A percentile compares a stretch with the other conserved stretches of the same genome.
These are phyloP conservation scores for Lophura nycthemera DNA, from an alignment of 2,113 vertebrate species.

Conservation along the genomic window DNA sequence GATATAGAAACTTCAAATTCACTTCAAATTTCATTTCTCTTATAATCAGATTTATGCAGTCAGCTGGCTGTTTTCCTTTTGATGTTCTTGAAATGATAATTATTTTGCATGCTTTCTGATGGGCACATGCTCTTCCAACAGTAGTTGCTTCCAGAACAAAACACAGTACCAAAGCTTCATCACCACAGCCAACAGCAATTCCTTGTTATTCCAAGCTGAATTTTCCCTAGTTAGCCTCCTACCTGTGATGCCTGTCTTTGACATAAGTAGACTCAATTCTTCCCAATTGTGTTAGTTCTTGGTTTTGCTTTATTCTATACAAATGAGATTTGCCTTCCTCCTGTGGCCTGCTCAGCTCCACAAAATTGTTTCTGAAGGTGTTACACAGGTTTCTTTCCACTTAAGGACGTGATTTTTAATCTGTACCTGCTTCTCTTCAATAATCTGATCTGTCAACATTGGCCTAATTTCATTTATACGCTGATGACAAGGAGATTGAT, in stretches of 20 bases:
- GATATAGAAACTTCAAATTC: not conserved
- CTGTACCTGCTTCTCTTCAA: slow-evolving; percentile 9
- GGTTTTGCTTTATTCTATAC: not conserved
- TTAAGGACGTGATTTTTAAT: slow-evolving; percentile 31
- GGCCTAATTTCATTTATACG: slow-evolving; percentile 63
- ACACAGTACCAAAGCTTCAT: not conserved
- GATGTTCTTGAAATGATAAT: not conserved
- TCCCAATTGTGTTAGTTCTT: not conserved
- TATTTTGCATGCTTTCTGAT: not conserved
- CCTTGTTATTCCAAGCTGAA: not conserved
- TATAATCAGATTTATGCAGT: not conserved
- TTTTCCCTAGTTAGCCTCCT: not conserved
- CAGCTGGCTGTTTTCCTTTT: not conserved
- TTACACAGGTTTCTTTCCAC: not conserved
- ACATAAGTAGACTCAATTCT: not conserved
- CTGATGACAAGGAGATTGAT: slow-evolving; percentile 71
- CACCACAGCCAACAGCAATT: not conserved
- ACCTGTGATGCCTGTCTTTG: not conserved
- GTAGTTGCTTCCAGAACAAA: not conserved
- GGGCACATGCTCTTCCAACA: not conserved
- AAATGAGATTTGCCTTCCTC: not conserved
- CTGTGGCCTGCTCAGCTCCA: not conserved
- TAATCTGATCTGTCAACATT: slow-evolving; percentile 48
- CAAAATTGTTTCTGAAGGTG: slow-evolving; percentile 1
- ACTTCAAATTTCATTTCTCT: not conserved